Percentiles rank a stretch among this genome's conserved stretches.
phyloP scores from a whole-genome alignment of 2,113 vertebrate species.

The Climacteris rufus region DNA sequence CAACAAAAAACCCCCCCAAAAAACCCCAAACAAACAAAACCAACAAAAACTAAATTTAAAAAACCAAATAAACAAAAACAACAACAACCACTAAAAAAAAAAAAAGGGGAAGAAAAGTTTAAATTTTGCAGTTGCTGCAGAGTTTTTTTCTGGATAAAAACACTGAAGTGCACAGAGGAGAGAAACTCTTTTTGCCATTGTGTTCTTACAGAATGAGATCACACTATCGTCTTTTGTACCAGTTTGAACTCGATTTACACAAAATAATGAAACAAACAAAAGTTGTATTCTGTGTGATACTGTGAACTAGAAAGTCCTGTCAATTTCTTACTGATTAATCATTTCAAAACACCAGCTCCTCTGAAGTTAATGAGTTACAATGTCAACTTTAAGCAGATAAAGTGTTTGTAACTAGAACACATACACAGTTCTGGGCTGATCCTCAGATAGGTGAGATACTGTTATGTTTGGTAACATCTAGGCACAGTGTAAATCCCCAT shows the following conservation, averaged over 20 bases:
- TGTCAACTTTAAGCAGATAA: not conserved
- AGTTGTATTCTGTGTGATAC: not conserved
- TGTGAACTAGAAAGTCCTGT: not conserved
- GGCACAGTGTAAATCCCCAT: not conserved
- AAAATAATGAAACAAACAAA: not conserved
- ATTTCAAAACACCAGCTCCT: not conserved
- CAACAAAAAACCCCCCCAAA: too few species aligned
- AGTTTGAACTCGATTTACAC: not conserved
- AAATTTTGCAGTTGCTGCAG: not conserved
- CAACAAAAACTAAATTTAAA: too few species aligned
- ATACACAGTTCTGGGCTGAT: not conserved
- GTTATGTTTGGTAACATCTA: not conserved
- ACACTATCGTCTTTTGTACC: not conserved
- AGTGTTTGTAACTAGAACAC: rapidly evolving
- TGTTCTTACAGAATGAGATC: not conserved
- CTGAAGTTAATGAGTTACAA: not conserved
- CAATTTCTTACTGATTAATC: not conserved
- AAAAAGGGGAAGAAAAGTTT: not conserved
- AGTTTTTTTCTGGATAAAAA: not conserved
- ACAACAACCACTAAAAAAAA: too few species aligned
- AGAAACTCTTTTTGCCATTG: not conserved
- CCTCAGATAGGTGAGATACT: not conserved
- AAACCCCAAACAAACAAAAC: too few species aligned
- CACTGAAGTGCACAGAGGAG: not conserved
- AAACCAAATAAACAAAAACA: too few species aligned